A percentile compares a stretch with the other conserved stretches of the same genome.
These are phyloP conservation scores for Siniperca scherzeri DNA, from an alignment of 2,797 vertebrate species.

Conservation along the genomic window DNA sequence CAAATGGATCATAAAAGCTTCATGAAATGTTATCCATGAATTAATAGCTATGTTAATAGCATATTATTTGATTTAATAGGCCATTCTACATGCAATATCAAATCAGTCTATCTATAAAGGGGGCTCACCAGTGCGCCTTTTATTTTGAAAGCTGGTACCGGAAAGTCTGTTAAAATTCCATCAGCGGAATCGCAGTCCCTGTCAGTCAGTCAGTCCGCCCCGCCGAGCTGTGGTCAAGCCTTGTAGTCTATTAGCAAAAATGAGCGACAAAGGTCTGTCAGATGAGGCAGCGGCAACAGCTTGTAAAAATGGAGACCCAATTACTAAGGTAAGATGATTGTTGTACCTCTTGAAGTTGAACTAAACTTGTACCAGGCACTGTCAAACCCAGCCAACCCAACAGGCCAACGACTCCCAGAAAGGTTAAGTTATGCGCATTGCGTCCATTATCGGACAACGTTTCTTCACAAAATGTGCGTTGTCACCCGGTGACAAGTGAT, in stretches of 20 bases:
- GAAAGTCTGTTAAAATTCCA: constrained; percentile 22
- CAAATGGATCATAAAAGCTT: not conserved
- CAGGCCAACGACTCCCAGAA: constrained; percentile 30
- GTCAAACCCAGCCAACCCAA: not conserved
- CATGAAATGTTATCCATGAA: not conserved
- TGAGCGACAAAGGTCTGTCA: constrained; percentile 84
- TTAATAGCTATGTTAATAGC: not conserved
- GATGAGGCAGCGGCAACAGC: constrained; percentile 76
- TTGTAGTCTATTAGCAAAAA: constrained; percentile 38
- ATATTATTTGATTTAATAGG: not conserved
- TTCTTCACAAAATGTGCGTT: fast-evolving
- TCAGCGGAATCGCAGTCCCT: not conserved
- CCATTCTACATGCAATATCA: not conserved
- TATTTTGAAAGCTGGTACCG: constrained; percentile 47
- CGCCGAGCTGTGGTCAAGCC: not conserved
- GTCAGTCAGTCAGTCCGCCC: constrained; percentile 8
- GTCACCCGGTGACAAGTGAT: fast-evolving
- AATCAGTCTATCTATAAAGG: not conserved
- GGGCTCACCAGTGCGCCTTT: not conserved
- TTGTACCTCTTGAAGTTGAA: fast-evolving
- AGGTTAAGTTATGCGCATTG: not conserved
- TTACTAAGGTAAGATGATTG: constrained; percentile 77
- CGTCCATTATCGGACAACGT: constrained; percentile 44
- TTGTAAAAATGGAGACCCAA: constrained; percentile 82
- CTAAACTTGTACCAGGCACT: not conserved